Conservation (phyloP, 2,888 invertebrate genomes). For the Drosophila paramelanica region DNA sequence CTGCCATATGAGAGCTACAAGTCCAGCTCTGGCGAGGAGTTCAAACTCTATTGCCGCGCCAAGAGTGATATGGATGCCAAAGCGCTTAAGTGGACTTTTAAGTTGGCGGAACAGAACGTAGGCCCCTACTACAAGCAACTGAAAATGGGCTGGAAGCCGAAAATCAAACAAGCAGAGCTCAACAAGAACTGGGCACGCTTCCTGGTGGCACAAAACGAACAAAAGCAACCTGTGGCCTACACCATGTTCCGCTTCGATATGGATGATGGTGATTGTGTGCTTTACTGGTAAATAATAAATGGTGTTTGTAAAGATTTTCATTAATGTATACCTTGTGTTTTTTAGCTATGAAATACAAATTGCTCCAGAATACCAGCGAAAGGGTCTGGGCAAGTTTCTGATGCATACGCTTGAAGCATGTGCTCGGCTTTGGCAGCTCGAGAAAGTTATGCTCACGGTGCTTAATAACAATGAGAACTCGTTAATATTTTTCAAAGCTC, state of each 20-base stretch:
- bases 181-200: slow-evolving; percentile 88
- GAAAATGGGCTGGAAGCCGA: slow-evolving; percentile 88
- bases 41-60: slow-evolving; percentile 76
- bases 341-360: slow-evolving; percentile 93
- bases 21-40: slow-evolving; percentile 61
- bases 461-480: slow-evolving; percentile 90
- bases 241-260: slow-evolving; percentile 91
- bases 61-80: slow-evolving; percentile 82
- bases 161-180: slow-evolving; percentile 88
- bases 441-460: slow-evolving; percentile 91
- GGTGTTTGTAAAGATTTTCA: background rate
- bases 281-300: slow-evolving; percentile 88
- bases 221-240: slow-evolving; percentile 87
- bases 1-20: slow-evolving; percentile 73
- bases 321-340: background rate
- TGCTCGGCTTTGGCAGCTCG: slow-evolving; percentile 89
- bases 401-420: slow-evolving; percentile 91
- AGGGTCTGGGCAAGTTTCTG: slow-evolving; percentile 92
- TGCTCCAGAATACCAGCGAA: slow-evolving; percentile 87
- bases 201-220: slow-evolving; percentile 86
- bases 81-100: slow-evolving; percentile 84
- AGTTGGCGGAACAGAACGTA: slow-evolving; percentile 84
- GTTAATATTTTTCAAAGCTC: slow-evolving; percentile 88
- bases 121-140: slow-evolving; percentile 81
- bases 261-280: slow-evolving; percentile 88